Base-by-base conservation (phyloP, 2,888 invertebrate genomes). In the Cybosia mesomella region DNA sequence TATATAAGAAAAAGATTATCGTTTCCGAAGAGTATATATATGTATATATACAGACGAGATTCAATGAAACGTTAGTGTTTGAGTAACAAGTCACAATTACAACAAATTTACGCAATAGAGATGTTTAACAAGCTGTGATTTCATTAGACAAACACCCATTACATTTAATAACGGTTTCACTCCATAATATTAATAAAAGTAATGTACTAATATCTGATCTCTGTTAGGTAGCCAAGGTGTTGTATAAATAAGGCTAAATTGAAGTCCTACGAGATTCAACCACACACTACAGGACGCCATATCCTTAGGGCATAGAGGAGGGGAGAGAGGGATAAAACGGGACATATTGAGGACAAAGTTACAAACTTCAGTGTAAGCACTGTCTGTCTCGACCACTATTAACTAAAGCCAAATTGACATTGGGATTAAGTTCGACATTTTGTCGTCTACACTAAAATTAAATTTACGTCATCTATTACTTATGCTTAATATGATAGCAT, bases 171-270 rank as follows among this genome's bases (percentile, higher is more conserved):
- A 28, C 5, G 5, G 28, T 5, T 28, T 28, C 28, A 4, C 28
- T 28, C 28, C 5, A 28, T 28, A 28, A 28, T 5, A 28, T 4
- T 5, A 28, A 28, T 28, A 28, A 28, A 28, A 28, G 28, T 28
- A 28, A 5, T 28, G 28, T 28, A 54, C 64, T 64, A 62, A 59
- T 28, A 61, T 79, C 79, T 79, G 86, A 83, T 85, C 84, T 87
- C 79, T 75, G 73, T 74, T 69, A 71, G 77, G 73, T 79, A 79
- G 71, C 80, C 77, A 77, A 88, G 87, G 86, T 89, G 84, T 84
- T 90, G 91, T 86, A 91, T 92, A 91, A 91, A 91, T 89, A 89
- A 86, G 83, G 74, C 85, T 85, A 88, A 91, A 91, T 91, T 91
- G 88, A 85, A 88, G 87, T 87, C 80, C 85, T 79, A 83, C 82